Conservation (phyloP, 2,113 vertebrate species). For the Dipodomys spectabilis region DNA sequence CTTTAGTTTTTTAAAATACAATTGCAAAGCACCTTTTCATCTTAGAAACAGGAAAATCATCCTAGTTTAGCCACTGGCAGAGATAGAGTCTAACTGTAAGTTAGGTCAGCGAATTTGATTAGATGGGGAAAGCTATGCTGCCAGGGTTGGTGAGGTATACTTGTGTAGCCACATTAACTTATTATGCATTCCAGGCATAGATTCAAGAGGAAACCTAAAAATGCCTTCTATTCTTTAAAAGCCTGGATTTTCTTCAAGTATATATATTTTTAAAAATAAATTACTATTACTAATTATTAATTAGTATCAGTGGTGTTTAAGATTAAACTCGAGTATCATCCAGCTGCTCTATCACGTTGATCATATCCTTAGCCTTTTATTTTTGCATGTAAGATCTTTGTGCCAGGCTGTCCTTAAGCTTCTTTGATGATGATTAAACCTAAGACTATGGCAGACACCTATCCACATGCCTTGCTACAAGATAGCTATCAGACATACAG, state of each 20-base stretch:
- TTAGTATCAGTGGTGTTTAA: no score
- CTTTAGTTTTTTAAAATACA: constrained; percentile 14
- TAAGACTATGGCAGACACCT: background rate
- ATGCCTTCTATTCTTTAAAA: constrained; percentile 30
- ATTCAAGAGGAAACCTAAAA: constrained; percentile 46
- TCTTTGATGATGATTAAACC: background rate
- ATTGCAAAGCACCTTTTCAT: constrained; percentile 29
- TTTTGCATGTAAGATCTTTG: no score
- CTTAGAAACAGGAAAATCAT: background rate
- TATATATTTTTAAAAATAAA: no score
- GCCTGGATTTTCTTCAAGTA: background rate
- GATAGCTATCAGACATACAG: background rate
- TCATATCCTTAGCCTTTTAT: no score
- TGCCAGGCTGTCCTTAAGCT: background rate
- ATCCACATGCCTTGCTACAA: background rate
- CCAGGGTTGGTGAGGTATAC: background rate
- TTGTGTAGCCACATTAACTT: background rate
- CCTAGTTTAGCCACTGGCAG: background rate
- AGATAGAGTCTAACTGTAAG: constrained; percentile 36
- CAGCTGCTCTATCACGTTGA: no score
- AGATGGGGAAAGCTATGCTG: background rate
- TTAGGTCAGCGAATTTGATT: constrained; percentile 25
- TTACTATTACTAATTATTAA: no score
- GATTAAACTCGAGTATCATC: no score
- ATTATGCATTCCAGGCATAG: background rate